Percentiles rank a stretch among this genome's conserved stretches.
phyloP scores from a whole-genome alignment of 1,140 invertebrate genomes.

The Vanessa atalanta region DNA sequence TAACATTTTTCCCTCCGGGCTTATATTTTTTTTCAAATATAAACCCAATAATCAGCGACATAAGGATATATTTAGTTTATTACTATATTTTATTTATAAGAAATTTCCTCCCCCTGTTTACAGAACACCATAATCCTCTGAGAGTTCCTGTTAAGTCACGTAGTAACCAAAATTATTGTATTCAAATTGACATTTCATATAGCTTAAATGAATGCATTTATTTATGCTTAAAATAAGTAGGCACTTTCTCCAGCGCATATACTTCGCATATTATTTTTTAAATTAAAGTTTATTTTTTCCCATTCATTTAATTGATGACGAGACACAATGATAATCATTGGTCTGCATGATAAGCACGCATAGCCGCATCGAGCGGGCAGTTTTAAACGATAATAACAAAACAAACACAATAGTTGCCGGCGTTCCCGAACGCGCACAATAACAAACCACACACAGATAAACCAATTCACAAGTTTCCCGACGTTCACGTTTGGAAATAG shows the following conservation, averaged over 20 bases:
- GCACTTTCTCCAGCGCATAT: neutral
- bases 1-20: slow-evolving; percentile 46
- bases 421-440: slow-evolving; percentile 59
- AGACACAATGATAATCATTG: slow-evolving; percentile 15
- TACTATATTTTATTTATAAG: slow-evolving; percentile 45
- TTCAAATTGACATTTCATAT: slow-evolving; percentile 27
- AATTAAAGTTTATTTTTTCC: neutral
- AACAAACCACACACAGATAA: slow-evolving; percentile 64
- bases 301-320: slow-evolving; percentile 13
- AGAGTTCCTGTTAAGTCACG: slow-evolving; percentile 51
- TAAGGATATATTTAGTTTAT: slow-evolving; percentile 47
- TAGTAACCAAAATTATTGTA: slow-evolving; percentile 41
- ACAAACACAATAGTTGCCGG: slow-evolving; percentile 72
- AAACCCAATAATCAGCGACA: slow-evolving; percentile 32
- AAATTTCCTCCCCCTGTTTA: slow-evolving; percentile 63
- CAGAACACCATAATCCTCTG: slow-evolving; percentile 58
- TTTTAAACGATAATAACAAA: slow-evolving; percentile 56
- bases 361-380: slow-evolving; percentile 27
- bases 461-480: slow-evolving; percentile 72
- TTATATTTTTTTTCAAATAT: slow-evolving; percentile 42
- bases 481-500: slow-evolving; percentile 46
- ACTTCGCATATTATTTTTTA: neutral
- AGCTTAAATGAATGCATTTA: neutral
- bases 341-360: slow-evolving; percentile 18
- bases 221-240: neutral